These are phyloP conservation scores for Athalia rosae DNA, from an alignment of 2,888 invertebrate species.

Conservation along the genomic window DNA sequence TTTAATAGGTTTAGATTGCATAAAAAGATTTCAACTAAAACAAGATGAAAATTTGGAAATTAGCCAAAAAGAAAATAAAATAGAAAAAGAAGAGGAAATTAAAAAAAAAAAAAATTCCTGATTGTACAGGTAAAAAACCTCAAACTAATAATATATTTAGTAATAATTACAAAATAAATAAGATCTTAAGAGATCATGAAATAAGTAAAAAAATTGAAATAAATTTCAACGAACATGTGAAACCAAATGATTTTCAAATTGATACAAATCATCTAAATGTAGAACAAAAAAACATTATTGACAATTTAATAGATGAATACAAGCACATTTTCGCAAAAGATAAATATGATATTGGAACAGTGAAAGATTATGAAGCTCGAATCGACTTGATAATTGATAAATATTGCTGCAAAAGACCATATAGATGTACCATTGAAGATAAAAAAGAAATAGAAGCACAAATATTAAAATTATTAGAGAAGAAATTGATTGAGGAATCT, in stretches of 20 bases:
- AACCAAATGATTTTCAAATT: conserved; percentile 38
- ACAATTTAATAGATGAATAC: conserved; percentile 45
- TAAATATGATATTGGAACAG: conserved; percentile 47
- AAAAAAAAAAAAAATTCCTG: conserved; percentile 4
- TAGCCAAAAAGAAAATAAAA: conserved; percentile 12
- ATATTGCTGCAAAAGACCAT: conserved; percentile 48
- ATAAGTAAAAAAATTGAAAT: conserved; percentile 24
- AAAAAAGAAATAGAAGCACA: conserved; percentile 49
- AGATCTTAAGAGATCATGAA: conserved; percentile 27
- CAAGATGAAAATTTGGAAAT: conserved; percentile 47
- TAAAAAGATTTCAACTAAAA: conserved; percentile 45
- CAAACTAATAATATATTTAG: conserved; percentile 8
- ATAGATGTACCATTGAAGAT: conserved; percentile 48
- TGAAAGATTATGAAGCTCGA: conserved; percentile 44
- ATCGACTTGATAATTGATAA: conserved; percentile 43
- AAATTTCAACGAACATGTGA: conserved; percentile 49
- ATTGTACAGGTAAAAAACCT: conserved; percentile 7
- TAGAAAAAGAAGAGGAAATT: neutral
- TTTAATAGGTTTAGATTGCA: conserved; percentile 48
- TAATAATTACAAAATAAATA: neutral
- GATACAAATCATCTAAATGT: conserved; percentile 47
- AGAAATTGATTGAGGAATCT: conserved; percentile 47
- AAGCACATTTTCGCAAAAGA: conserved; percentile 47
- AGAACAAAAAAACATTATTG: conserved; percentile 45
- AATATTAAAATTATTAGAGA: conserved; percentile 42